Percentiles rank a stretch among this genome's conserved stretches.
Conservation (phyloP, 2,888 invertebrate genomes). For the Molorchus minor region DNA sequence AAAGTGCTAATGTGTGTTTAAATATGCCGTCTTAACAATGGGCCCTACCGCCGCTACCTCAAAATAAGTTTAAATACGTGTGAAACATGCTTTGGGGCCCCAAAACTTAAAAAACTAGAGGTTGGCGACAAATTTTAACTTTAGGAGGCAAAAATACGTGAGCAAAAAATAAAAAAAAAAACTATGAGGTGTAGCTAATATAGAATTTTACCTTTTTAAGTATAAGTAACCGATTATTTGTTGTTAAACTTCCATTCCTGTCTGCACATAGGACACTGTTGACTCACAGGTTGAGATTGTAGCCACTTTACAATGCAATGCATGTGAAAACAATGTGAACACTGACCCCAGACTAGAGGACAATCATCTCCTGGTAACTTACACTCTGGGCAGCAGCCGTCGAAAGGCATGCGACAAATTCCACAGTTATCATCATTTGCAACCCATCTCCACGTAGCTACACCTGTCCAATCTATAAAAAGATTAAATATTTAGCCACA, state of each 20-base stretch:
- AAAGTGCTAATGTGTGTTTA: no score
- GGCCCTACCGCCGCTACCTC: not conserved
- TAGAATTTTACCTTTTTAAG: no score
- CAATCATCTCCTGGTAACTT: slow-evolving; percentile 98
- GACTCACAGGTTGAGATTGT: slow-evolving; percentile 87
- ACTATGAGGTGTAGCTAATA: no score
- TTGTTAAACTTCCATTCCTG: slow-evolving; percentile 99
- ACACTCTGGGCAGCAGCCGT: slow-evolving; percentile 98
- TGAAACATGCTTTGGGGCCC: no score
- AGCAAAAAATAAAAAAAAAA: no score
- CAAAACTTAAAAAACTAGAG: no score
- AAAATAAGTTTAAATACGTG: no score
- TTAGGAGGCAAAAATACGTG: no score
- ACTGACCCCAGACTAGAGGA: slow-evolving; percentile 97
- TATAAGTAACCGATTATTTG: slow-evolving; percentile 62
- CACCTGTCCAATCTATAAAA: slow-evolving; percentile 85
- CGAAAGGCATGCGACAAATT: slow-evolving; percentile 99
- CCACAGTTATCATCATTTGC: slow-evolving; percentile 99
- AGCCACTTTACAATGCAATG: slow-evolving; percentile 99
- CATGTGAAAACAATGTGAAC: slow-evolving; percentile 99
- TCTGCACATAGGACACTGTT: slow-evolving; percentile 96
- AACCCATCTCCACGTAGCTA: slow-evolving; percentile 98
- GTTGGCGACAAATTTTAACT: no score
- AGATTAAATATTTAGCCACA: slow-evolving; percentile 4
- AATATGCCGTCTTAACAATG: no score